Conservation (phyloP, 2,888 invertebrate species). For the Drosophila mimica region DNA sequence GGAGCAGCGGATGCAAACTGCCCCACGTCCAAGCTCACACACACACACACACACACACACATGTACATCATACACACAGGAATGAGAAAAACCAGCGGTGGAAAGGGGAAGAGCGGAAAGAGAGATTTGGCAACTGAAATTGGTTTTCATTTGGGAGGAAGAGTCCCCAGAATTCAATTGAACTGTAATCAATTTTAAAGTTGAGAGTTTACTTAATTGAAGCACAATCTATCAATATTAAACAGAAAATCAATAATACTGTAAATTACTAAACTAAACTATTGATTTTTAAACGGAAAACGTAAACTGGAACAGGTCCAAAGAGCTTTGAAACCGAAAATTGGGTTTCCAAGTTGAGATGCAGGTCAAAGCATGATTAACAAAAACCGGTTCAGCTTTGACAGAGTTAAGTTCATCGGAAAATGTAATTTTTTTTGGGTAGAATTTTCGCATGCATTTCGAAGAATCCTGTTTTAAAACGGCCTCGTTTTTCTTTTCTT, state of each 20-base stretch:
- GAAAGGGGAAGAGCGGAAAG: background rate
- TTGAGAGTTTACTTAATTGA: background rate
- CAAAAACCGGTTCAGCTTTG: background rate
- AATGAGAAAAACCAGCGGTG: background rate
- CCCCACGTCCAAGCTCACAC: slow-evolving; percentile 7
- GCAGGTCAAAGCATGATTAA: background rate
- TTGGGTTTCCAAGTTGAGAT: background rate
- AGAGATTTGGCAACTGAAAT: slow-evolving; percentile 23
- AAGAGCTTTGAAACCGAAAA: background rate
- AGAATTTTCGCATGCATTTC: background rate
- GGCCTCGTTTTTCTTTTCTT: background rate
- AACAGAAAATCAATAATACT: background rate
- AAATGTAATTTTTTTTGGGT: background rate
- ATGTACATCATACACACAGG: background rate
- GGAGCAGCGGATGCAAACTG: slow-evolving; percentile 34
- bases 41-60: slow-evolving; percentile 13
- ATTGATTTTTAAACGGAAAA: background rate
- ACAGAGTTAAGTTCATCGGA: background rate
- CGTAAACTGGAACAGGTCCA: background rate
- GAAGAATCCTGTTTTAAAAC: background rate
- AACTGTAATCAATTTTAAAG: slow-evolving; percentile 16
- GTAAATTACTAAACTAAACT: background rate
- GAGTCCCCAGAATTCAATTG: background rate
- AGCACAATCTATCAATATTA: background rate
- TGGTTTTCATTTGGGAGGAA: slow-evolving; percentile 14